These are phyloP conservation scores for Tetrapedia diversipes DNA, from an alignment of 2,888 invertebrate species.

Conservation along the genomic window DNA sequence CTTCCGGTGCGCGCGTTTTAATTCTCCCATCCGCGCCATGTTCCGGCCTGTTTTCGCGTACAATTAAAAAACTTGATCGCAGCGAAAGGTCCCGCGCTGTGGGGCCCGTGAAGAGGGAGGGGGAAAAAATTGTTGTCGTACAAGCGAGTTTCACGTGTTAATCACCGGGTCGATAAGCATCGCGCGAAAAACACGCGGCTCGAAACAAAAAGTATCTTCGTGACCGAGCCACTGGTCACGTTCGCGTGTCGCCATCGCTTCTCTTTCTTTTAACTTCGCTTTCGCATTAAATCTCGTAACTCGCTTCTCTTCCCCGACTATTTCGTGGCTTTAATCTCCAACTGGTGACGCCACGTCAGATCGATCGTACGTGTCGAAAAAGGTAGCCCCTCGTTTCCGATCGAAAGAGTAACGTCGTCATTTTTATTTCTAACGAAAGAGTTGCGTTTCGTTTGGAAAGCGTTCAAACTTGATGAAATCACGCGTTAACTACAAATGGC, in stretches of 20 bases:
- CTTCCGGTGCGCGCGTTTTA: conserved; percentile 31
- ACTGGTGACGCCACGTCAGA: too few species aligned
- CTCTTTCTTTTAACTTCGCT: neutral
- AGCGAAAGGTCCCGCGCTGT: too few species aligned
- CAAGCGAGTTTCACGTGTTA: conserved; percentile 43
- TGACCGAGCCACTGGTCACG: conserved; percentile 33
- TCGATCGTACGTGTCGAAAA: too few species aligned
- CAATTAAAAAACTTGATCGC: conserved; percentile 32
- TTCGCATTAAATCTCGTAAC: conserved; percentile 21
- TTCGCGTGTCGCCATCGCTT: conserved; percentile 36
- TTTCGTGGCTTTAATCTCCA: conserved; percentile 9
- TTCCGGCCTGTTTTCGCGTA: neutral
- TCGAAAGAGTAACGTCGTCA: too few species aligned
- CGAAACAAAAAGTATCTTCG: conserved; percentile 41
- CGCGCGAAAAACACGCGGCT: conserved; percentile 38
- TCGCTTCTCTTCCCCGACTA: conserved; percentile 3
- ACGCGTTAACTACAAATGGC: too few species aligned
- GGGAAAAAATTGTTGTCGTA: conserved; percentile 34
- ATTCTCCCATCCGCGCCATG: conserved; percentile 24
- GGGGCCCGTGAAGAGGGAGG: neutral
- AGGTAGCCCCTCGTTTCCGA: too few species aligned
- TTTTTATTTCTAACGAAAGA: too few species aligned
- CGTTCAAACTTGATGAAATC: too few species aligned
- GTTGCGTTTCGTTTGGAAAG: too few species aligned
- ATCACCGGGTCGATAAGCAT: conserved; percentile 46